Conservation (phyloP, 2,113 vertebrate species). For the Laticauda colubrina region DNA sequence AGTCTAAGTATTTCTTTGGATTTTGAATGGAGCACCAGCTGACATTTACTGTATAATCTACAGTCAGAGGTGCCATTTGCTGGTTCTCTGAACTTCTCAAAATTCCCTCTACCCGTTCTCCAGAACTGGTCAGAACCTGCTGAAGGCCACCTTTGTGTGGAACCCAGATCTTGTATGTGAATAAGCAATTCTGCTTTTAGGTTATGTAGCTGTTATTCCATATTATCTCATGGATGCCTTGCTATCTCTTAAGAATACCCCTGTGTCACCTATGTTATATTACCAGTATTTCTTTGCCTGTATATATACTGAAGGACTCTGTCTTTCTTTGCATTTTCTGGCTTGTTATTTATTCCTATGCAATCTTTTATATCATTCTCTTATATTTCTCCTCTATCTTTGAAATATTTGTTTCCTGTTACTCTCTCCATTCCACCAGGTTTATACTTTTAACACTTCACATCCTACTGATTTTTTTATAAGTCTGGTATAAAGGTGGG, state of each 20-base stretch:
- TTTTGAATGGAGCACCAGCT: too few relatives aligned
- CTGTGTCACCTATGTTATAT: too few relatives aligned
- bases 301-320: neutral
- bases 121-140: too few relatives aligned
- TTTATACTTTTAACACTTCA: neutral
- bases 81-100: too few relatives aligned
- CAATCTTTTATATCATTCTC: neutral
- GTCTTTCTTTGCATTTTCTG: neutral
- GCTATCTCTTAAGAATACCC: neutral
- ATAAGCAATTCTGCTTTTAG: neutral
- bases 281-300: neutral
- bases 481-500: neutral
- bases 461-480: neutral
- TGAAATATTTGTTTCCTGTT: neutral
- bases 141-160: too few relatives aligned
- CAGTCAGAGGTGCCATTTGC: too few relatives aligned
- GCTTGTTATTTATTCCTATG: neutral
- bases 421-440: neutral
- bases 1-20: too few relatives aligned
- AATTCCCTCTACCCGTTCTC: too few relatives aligned
- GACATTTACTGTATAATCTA: too few relatives aligned
- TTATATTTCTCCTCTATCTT: neutral
- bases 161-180: neutral
- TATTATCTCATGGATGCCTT: neutral
- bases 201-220: neutral